Base-by-base conservation (phyloP, 2,797 vertebrate species). In the Steatocranus sp. region DNA sequence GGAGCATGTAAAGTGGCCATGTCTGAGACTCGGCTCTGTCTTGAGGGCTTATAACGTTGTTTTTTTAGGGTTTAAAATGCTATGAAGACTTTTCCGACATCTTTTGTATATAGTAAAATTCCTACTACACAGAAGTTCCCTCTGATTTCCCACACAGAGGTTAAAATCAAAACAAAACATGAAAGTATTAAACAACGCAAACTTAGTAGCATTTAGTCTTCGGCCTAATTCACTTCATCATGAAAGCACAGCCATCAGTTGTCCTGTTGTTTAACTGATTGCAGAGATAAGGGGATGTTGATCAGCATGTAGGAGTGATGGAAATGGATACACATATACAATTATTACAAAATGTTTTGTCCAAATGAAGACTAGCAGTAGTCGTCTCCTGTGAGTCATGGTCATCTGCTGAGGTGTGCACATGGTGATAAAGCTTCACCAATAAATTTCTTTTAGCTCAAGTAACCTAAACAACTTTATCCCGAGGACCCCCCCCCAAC, bases 11-110 rank as follows among this genome's bases (percentile, higher is more conserved):
- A 85, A 88, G 75, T 66, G 32, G 41, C 70, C 15, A 20, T 3
- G 61, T 82, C 75, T 76, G 30, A 79, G 58, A 83, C 53, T 54
- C 3, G 7, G 80, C 76, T 83, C 46, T 2, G 41, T 48, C 48
- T 70, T n/a, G 2, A 66, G 81, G 18, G 50, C 73, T 80, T 84
- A 36, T 76, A 25, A 14, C 12, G 27, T 66, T 75, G 79, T 75
- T 89, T 88, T 68, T 80, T 18, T 51, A 36, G 41, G 48, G 41
- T 77, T 87, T 87, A 83, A 61, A 88, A 90, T 87, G 75, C 86
- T 84, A 20, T 87, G 15, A 75, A 75, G 54, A 80, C n/a, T 78
- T 46, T 74, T 75, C 48, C 6, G 75, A 68, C 36, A 51, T 18
- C 43, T 82, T 50, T 63, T 80, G 43, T 30, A 75, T 73, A 76